Base-by-base conservation (phyloP, 1,140 invertebrate genomes). In the Aphaenogaster floridana region DNA sequence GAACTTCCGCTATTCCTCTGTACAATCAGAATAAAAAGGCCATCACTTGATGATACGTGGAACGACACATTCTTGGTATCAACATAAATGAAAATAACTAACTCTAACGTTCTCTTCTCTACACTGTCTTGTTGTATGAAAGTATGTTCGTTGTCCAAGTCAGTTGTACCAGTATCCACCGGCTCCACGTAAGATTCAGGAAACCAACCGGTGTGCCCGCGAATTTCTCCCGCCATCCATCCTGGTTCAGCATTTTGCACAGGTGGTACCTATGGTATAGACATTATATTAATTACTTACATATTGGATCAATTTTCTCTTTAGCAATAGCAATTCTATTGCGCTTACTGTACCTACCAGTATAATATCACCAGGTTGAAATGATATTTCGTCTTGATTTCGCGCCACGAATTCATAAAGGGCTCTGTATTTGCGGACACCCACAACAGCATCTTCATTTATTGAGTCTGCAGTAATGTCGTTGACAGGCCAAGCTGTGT, bases 101-200 rank as follows among this genome's bases (percentile, higher is more conserved):
- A 96, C 95, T 96, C 95, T 50, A 96, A 92, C 21, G 95, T 95
- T 92, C 95, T 93, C 71, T 95, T 96, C 87, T 95, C 95, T 52
- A 95, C 78, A 45, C 94, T 95, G 54, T 95, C 95, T 77, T 95
- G 95, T 79, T 95, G 94, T 72, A 93, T 57, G 59, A 95, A 95
- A 36, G 88, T 77, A 80, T 90, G 90, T 59, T 86, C 88, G 21
- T 85, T 87, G 57, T 71, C 78, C 0, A 45, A 42, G 7, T 80
- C 79, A 48, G 42, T 61, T 69, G 86, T 78, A 48, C 83, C 93
- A 68, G 89, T 94, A 88, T 97, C 97, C n/a, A 98, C 94, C 45
- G 97, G 97, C 93, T 99, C 98, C 15, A 99, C 99, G 95, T 99
- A 99, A 6, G 98, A 98, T 95, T 99, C 98, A 4, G 99, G 99